phyloP scores from a whole-genome alignment of 2,113 vertebrate species.

The Megalops atlanticus region DNA sequence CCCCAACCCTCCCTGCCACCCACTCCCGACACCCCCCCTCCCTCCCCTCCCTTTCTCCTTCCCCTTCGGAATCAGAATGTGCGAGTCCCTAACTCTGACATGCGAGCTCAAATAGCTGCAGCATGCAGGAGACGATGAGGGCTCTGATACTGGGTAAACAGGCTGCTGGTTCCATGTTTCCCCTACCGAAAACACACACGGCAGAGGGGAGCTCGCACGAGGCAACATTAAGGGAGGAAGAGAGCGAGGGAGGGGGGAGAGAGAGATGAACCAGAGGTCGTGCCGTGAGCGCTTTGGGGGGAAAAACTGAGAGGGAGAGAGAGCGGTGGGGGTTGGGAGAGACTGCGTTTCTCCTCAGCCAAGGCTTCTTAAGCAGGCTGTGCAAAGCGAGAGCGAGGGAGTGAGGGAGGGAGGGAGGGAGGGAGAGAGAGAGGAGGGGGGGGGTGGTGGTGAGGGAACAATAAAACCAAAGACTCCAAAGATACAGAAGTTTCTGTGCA shows the following conservation, averaged over 20 bases:
- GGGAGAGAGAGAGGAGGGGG: conserved; percentile 32
- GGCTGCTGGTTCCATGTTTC: conserved; percentile 17
- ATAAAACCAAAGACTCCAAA: conserved; percentile 47
- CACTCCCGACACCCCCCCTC: background rate
- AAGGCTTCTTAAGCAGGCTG: conserved; percentile 29
- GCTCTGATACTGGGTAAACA: conserved; percentile 30
- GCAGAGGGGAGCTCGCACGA: background rate
- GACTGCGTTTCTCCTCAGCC: conserved; percentile 2
- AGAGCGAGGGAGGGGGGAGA: conserved; percentile 11
- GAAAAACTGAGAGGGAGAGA: conserved; percentile 11
- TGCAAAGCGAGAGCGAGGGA: conserved; percentile 2
- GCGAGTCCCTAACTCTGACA: conserved; percentile 39
- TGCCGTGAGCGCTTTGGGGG: too few relatives aligned
- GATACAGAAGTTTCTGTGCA: conserved; percentile 37
- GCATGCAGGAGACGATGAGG: conserved; percentile 16
- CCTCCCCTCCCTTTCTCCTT: conserved; percentile 18
- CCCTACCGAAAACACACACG: conserved; percentile 22
- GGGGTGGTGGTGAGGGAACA: conserved; percentile 50
- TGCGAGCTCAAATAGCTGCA: conserved; percentile 35
- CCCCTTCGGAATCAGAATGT: conserved; percentile 39
- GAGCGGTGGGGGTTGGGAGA: background rate
- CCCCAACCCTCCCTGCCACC: background rate
- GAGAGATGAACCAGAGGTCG: conserved; percentile 5
- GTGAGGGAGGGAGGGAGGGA: too few relatives aligned
- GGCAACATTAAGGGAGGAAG: conserved; percentile 20